Evolutionary conservation across 64 coral and sea anemone species (phyloP), one percentile per base, ranked within the genome.

Genomic region (Montipora foliosa): DNA sequence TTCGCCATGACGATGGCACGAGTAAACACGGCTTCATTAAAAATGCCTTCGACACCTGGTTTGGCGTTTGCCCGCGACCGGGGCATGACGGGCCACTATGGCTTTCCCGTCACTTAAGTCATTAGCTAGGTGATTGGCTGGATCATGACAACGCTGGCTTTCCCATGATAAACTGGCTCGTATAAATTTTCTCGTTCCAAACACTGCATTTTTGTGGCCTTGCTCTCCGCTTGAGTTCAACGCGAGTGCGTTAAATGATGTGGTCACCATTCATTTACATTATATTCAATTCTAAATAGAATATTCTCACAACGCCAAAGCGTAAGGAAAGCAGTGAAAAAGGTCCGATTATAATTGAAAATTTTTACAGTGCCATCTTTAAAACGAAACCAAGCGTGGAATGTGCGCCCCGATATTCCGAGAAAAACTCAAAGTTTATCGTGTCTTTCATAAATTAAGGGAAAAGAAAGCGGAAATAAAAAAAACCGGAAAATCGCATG

Each of bases 1-100:
- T 98, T 98, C 96, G 96, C 96, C 96, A 98, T 98, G 96, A 98
- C 96, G 96, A 98, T 98, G 87, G 79, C 77, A 90, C 96, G 88
- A 89, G 81, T 98, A 98, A 98, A 98, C 96, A 98, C 80, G 89
- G 93, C 88, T 94, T 98, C 96, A 92, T 98, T 98, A 98, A 88
- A 95, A 92, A 95, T 92, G 95, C 81, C 83, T 70, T 16, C 96
- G 82, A 94, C 96, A 98, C 93, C 96, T 98, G 96, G 96, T 95
- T 91, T 81, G 76, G 49, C 74, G 50, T 74, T 70, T 79, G 84
- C 62, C 49, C 48, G 92, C 50, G 66, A 16, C 44, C 74, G 19
- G 76, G 47, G 92, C 92, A 88, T 77, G 67, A 47, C 62, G 92
- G 92, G 92, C 88, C 81, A 75, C 44, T 15, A 47, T 80, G 77